Evolutionary conservation across 2,113 vertebrate species (phyloP), one percentile per base, ranked within the genome.

Genomic region (Phalacrocorax pelagicus): DNA sequence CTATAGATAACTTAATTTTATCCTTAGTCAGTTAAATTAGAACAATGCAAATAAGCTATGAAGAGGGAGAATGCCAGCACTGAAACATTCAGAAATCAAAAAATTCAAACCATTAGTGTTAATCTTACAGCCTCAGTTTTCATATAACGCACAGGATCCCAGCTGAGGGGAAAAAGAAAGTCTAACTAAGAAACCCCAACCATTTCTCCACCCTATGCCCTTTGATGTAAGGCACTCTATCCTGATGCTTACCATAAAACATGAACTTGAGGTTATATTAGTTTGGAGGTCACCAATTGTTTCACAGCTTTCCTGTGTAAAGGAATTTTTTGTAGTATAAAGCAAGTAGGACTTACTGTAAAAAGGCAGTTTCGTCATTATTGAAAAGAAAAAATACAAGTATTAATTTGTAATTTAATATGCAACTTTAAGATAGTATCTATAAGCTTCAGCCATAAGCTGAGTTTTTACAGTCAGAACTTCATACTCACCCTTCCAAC

Each of bases 81-180:
- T 59, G 46, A 77, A 55, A 8, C 29, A 86, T 21, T 71, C 13
- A 86, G 12, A 58, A 59, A n/a, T 18, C 17, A 40, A 17, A 40
- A 81, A 51, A 66, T 18, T 14, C 32, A 4, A 79, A 55, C 32
- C 7, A 16, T 23, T 51, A 61, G 23, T 57, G 11, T 74, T 70
- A 86, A 79, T 71, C 12, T 24, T 57, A 54, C 11, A 71, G 23
- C 47, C 11, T 63, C 15, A n/a, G 6, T 59, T 79, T 91, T 71
- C 58, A 42, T 13, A 80, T 13, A 52, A 49, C 9, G 12, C 24
- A 81, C 15, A 66, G 11, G 18, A 65, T 27, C 22, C 29, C 54
- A 65, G 24, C 10, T 49, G 9, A 22, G 4, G 7, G 4, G 9
- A 3, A 24, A 9, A 3, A 44, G 11, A 14, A 20, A 14, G 3